phyloP scores from a whole-genome alignment of 92 coral and sea anemone genomes.

The Bergia puertoricense region DNA sequence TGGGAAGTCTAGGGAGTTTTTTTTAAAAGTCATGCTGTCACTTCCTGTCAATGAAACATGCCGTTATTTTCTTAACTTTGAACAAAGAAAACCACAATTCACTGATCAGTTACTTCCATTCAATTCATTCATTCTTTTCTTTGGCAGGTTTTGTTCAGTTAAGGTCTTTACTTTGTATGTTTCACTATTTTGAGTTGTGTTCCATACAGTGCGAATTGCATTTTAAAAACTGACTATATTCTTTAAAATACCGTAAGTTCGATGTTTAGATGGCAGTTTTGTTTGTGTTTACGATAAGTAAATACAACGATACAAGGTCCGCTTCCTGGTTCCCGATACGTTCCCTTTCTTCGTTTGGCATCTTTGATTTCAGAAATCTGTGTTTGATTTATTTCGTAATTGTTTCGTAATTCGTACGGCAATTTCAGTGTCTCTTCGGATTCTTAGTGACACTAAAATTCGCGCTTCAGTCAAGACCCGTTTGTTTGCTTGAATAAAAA shows the following conservation, averaged over 20 bases:
- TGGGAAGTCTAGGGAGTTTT: too few relatives aligned
- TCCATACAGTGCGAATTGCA: background rate
- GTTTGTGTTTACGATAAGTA: background rate
- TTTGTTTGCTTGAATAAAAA: background rate
- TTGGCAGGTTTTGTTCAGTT: background rate
- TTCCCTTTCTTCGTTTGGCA: background rate
- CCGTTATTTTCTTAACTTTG: background rate
- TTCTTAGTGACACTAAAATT: background rate
- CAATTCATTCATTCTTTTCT: background rate
- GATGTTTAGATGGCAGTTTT: background rate
- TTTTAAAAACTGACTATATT: background rate
- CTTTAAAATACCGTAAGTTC: background rate
- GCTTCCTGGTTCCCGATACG: conserved; percentile 1
- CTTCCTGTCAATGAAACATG: background rate
- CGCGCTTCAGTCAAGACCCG: background rate
- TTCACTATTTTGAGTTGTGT: background rate
- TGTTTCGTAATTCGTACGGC: background rate
- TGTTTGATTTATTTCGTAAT: background rate
- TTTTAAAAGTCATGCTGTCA: background rate
- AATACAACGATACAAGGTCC: background rate
- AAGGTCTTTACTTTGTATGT: background rate
- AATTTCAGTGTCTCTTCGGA: background rate
- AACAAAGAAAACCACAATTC: background rate
- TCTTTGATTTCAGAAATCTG: background rate
- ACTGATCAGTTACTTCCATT: background rate